Evolutionary conservation across 2,888 invertebrate genomes (phyloP), one percentile per base, ranked within the genome.

Genomic region (Octodonta nipae): DNA sequence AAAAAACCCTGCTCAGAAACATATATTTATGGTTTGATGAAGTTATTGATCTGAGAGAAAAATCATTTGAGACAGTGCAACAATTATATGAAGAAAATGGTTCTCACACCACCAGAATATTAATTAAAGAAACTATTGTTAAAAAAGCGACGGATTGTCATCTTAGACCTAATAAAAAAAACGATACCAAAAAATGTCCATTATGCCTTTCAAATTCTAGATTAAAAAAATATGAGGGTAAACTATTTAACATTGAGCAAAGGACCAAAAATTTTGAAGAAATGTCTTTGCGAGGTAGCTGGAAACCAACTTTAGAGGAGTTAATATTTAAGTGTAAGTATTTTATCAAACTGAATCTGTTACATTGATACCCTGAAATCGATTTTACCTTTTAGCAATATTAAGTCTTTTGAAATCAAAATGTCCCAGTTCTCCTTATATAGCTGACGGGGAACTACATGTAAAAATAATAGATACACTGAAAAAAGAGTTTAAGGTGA

Each of bases 401-500:
- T 55, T 61, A 25, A 40, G 42, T 14, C 56, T 64, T 40, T 52
- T 65, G n/a, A 65, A 62, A 42, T 35, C 53, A 1, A 65, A 64
- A 46, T 47, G 54, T 35, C 44, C 52, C 28, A 39, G 55, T 8
- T 32, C 37, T 13, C 49, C 52, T n/a, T 43, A 57, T 15, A 42
- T 67, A 4, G 59, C 67, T 34, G 66, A 67, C 47, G 74, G 69
- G 3, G 57, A 58, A 29, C 52, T 55, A 8, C 71, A 73, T 47
- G 46, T 76, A 15, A 65, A 68, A 26, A 46, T 72, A 11, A 57
- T 80, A 28, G 74, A 77, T 17, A 55, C 56, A 2, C 51, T 74
- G 43, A 79, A 78, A 52, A 74, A 72, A 40, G 74, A 81, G 54
- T 80, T 75, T 52, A 71, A 66, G 49, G 64, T 70, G 51, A n/a